A percentile compares a stretch with the other conserved stretches of the same genome.
These are phyloP conservation scores for Leguminivora glycinivorella DNA, from an alignment of 1,140 invertebrate species.

Conservation along the genomic window DNA sequence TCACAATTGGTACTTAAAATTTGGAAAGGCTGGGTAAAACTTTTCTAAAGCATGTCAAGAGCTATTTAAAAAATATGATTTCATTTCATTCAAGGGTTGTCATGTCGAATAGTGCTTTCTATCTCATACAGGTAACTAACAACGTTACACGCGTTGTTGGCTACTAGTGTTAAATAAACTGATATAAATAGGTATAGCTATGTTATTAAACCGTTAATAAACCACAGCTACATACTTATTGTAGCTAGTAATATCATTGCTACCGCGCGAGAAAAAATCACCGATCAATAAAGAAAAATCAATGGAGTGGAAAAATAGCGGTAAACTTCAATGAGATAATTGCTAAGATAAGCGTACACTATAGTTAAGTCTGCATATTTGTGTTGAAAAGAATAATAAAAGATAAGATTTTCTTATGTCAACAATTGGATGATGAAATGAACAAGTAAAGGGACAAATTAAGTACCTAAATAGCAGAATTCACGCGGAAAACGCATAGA, in stretches of 20 bases:
- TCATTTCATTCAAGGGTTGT: no score
- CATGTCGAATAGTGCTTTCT: neutral
- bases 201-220: neutral
- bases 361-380: no score
- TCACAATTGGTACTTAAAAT: no score
- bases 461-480: no score
- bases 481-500: no score
- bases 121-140: neutral
- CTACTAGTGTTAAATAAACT: neutral
- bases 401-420: no score
- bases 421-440: no score
- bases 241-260: neutral
- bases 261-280: neutral
- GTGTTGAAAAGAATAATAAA: neutral
- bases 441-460: no score
- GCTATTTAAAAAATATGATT: no score
- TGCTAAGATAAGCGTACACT: no score
- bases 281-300: neutral
- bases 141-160: neutral
- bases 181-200: neutral
- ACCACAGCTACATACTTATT: neutral
- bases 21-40: no score
- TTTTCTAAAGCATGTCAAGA: no score
- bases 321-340: neutral
- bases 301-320: neutral